These are phyloP conservation scores for Sanderia malayensis DNA, from an alignment of 30 jellyfish, hydroid and myxozoan species.

Conservation along the genomic window DNA sequence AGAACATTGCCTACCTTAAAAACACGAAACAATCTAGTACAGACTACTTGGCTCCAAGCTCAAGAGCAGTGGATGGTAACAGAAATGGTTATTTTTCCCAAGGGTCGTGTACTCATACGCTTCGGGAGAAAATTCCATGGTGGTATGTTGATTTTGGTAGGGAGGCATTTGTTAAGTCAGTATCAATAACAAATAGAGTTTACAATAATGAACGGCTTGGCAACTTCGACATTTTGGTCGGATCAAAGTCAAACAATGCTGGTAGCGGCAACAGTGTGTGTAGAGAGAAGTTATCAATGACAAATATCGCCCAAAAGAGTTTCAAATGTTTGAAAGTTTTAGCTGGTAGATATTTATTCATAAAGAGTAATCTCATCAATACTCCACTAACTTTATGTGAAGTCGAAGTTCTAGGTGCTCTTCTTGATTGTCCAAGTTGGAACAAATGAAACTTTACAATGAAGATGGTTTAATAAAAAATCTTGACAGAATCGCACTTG, in stretches of 20 bases:
- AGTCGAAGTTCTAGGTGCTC: neutral
- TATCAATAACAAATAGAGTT: neutral
- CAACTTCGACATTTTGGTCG: neutral
- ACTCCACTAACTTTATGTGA: constrained; percentile 1
- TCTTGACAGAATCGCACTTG: too few species aligned
- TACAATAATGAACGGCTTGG: neutral
- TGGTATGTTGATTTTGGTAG: neutral
- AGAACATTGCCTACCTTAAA: neutral
- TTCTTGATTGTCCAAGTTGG: too few species aligned
- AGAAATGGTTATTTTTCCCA: neutral
- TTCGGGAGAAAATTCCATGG: neutral
- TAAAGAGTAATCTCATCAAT: neutral
- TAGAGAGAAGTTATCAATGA: neutral
- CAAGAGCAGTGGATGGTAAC: constrained; percentile 3
- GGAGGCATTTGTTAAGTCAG: neutral
- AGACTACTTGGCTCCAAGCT: neutral
- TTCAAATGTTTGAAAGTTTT: neutral
- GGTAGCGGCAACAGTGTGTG: neutral
- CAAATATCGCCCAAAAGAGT: neutral
- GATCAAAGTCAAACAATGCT: neutral
- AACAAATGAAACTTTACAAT: too few species aligned
- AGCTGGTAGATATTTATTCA: neutral
- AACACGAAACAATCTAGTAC: neutral
- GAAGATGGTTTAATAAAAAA: too few species aligned
- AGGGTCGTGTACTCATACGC: neutral